These are phyloP conservation scores for Gymnorhina tibicen DNA, from an alignment of 2,113 vertebrate genomes.

Conservation along the genomic window DNA sequence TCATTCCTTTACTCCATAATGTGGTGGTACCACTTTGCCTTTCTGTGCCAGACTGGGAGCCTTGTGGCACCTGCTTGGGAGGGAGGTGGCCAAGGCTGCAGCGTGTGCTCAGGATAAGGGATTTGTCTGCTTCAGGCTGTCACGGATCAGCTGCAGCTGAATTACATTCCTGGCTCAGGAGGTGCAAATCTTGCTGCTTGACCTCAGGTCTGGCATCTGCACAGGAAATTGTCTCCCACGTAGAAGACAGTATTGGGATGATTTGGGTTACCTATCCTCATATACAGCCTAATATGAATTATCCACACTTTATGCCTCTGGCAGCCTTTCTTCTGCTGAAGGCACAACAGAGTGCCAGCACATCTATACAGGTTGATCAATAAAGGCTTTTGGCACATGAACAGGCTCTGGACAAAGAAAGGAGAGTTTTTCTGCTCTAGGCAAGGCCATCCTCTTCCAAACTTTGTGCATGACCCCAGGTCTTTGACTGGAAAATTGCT, in stretches of 20 bases:
- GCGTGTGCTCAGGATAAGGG: fast-evolving
- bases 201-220: not conserved
- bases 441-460: not conserved
- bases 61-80: not conserved
- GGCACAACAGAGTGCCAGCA: not conserved
- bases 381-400: not conserved
- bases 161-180: not conserved
- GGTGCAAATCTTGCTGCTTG: not conserved
- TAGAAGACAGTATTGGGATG: not conserved
- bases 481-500: not conserved
- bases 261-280: not conserved
- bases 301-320: not conserved
- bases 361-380: not conserved
- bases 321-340: not conserved
- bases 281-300: not conserved
- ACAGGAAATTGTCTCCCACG: not conserved
- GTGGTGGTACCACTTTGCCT: not conserved
- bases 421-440: not conserved
- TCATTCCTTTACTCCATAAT: fast-evolving
- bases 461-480: not conserved
- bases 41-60: not conserved
- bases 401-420: not conserved
- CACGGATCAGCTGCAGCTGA: not conserved
- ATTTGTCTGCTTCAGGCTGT: not conserved
- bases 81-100: not conserved